Base-by-base conservation (phyloP, 2,888 invertebrate genomes). In the Patella ulyssiponensis region DNA sequence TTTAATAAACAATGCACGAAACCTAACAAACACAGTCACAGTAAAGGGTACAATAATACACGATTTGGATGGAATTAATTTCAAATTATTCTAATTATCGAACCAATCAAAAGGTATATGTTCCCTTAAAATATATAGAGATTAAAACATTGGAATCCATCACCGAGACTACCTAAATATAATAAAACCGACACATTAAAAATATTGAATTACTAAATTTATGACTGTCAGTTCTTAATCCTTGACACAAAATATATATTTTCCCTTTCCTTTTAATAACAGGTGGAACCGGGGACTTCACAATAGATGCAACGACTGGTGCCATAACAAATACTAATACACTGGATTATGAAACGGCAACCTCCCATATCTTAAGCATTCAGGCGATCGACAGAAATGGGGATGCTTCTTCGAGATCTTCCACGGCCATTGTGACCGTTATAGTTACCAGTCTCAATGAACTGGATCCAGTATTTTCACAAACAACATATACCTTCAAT, bases 321-420 rank as follows among this genome's bases (percentile, higher is more conserved):
- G 78, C 78, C 11, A 56, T 86, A 15, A 79, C 77, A 2, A n/a
- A 82, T 14, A 75, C 82, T 17, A 79, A 75, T 20, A 51, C 53
- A 0, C 80, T 90, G 58, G 87, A 89, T 76, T 86, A 86, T 71
- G 89, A 90, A 81, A 83, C 83, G 11, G 79, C 78, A 0, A 79
- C 78, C 33, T 74, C 72, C 17, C 86, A 88, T 78, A 74, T 76
- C 3, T 77, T 90, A 44, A 81, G 76, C 17, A 79, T 86, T 77
- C 78, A 69, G 20, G 87, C 85, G 3, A 78, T 76, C 1, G 88
- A 87, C 71, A 86, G 86, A 11, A 86, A 85, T 75, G 85, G 85
- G 9, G 84, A 83, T 1, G 82, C 82, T 5, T 74, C 76, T 23
- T 73, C 71, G 69, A 83, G 82, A 27, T 77, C 76, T 14, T 70